Evolutionary conservation across 2,113 vertebrate genomes (phyloP), one percentile per base, ranked within the genome.

Genomic region (Trochalopteron elliotii): DNA sequence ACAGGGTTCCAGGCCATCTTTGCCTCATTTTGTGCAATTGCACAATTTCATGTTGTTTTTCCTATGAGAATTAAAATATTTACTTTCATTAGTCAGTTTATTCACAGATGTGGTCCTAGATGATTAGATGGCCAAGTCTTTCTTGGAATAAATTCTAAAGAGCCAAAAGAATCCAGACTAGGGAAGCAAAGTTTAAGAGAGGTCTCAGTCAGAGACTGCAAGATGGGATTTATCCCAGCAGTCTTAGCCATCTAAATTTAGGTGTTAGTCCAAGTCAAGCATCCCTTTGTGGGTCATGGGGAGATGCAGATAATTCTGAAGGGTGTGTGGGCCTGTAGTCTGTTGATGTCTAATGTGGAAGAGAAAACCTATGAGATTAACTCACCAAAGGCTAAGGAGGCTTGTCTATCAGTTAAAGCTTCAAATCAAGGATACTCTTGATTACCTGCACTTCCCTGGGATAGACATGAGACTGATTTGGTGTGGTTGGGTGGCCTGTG

Each of bases 1-100:
- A 33, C 56, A 83, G 50, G 23, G 4, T 87, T 85, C 82, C 79
- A 94, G 71, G 35, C 56, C 64, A 76, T 92, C 87, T 83, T 92
- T 82, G 47, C 59, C 68, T 86, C 31, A 67, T 94, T 92, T 93
- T 82, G 42, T 90, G 60, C 45, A 50, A 76, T 90, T 97, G 89
- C 80, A 68, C 42, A 95, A 92, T 85, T 89, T 80, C 44, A 31
- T 83, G 37, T 71, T 87, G 50, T 56, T 92, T 94, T 95, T 79
- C 61, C 76, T 85, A 21, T 44, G 59, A 90, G 19, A 93, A 87
- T 87, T 83, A 52, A 82, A 86, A 37, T 60, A 78, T 91, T 90
- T 92, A 80, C 20, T 71, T 40, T 93, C 71, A 72, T 90, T 83
- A 87, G 77, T 79, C 40, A 94, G 31, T 89, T 84, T 87, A 50